Conservation (phyloP, 2,797 vertebrate genomes). For the Rhinella marina region DNA sequence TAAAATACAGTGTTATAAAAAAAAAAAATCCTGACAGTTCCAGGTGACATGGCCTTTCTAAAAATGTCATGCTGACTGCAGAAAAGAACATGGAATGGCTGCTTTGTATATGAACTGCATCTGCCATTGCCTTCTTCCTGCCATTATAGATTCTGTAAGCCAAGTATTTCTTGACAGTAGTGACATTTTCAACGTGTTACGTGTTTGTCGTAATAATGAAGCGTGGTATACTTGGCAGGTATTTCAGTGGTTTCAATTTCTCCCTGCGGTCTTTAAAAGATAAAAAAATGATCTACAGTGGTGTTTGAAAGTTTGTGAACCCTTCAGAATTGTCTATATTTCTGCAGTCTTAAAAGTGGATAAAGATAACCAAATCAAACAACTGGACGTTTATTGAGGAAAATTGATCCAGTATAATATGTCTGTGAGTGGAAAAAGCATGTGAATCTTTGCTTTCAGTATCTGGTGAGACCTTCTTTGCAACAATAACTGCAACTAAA, state of each 20-base stretch:
- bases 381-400: no score
- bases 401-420: no score
- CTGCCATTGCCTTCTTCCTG: conserved; percentile 38
- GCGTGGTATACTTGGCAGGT: conserved; percentile 13
- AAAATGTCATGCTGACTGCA: conserved; percentile 7
- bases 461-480: no score
- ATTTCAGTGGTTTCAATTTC: conserved; percentile 19
- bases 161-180: conserved; percentile 33
- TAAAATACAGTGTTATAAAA: not conserved
- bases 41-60: conserved; percentile 51
- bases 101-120: conserved; percentile 43
- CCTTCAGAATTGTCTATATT: not conserved
- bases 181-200: conserved; percentile 47
- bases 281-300: not conserved
- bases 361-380: no score
- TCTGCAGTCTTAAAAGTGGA: not conserved
- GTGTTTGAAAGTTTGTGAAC: no score
- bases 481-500: no score
- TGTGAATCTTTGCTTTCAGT: no score
- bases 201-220: conserved; percentile 56
- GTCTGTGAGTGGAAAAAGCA: no score
- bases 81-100: not conserved
- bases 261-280: not conserved
- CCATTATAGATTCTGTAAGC: not conserved
- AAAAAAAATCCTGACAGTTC: conserved; percentile 33